Evolutionary conservation across 2,888 invertebrate genomes (phyloP), one percentile per base, ranked within the genome.

Genomic region (Lithophane semibrunnea): DNA sequence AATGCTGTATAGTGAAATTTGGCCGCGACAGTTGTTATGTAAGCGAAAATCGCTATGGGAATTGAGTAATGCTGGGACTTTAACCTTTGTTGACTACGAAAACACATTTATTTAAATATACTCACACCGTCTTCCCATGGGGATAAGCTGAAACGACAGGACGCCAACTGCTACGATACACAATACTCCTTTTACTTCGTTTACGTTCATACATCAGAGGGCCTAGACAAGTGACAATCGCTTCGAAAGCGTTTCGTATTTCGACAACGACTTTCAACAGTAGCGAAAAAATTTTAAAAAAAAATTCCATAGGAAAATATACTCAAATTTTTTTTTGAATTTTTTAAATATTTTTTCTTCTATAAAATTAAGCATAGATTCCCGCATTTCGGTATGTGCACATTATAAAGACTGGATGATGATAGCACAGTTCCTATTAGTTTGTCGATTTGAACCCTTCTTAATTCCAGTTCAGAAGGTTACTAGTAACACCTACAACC

Each of bases 1-100:
- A 77, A 77, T 80, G 7, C 29, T 72, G 60, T 63, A n/a, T n/a
- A 24, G 10, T 70, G 5, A 3, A 7, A 42, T 80, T 56, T 49
- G n/a, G 37, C 21, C 18, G 13, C 9, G 9, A 29, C 2, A 21
- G 8, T 69, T 61, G 68, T 54, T 54, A 61, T 54, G 44, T 44
- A 52, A 78, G 24, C 52, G 1, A n/a, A 60, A 29, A 67, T 37
- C 42, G n/a, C 2, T 61, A 5, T 29, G 42, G 4, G 8, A 52
- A 9, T 63, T 76, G 13, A 56, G 10, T 54, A 47, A 75, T 47
- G 7, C 2, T 29, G 21, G 42, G 12, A 52, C 0, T 47, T 37
- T 16, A n/a, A 16, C n/a, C n/a, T 21, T 8, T 0, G 13, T 21
- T 54, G 16, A 37, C 0, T 29, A 29, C 18, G 18, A 24, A 47